Evolutionary conservation across 2,797 vertebrate species (phyloP), one percentile per base, ranked within the genome.

Genomic region (Pipistrellus kuhlii): DNA sequence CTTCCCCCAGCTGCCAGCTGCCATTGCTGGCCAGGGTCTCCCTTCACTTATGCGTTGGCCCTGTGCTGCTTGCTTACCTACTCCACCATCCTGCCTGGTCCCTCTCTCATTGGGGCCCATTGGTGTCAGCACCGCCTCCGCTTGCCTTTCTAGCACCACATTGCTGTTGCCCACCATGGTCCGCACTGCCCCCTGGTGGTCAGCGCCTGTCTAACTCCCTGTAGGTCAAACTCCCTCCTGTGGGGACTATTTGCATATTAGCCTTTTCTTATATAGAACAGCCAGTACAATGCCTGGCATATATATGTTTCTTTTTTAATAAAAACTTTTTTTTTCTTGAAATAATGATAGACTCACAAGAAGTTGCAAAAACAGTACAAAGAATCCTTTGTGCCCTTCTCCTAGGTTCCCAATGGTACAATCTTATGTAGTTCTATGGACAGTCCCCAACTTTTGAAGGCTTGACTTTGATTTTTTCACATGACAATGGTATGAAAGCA

Each of bases 271-370:
- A 62, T 62, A 14, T 62, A 30, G 46, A 9, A 57, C 69, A 18
- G 66, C 21, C 35, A 94, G 25, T 64, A 75, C 7, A 81, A 41
- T 84, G 20, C 21, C 30, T 84, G 25, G 8, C 11, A 66, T 85
- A 85, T n/a, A 59, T 46, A n/a, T 81, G 20, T 64, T 94, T 11
- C 17, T 90, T 59, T 90, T 53, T 66, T 35, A 53, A 15, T 12
- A 75, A 21, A 85, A 72, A 6, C 1, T 46, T 4, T 46, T 81
- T 91, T 68, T 64, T 84, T 66, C 20, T 83, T 55, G 76, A 86
- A 80, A 76, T 83, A 78, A 62, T 72, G 80, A 57, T 38, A n/a
- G 35, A 81, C 41, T 91, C 68, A 84, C 3, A 94, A 78, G 82
- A 84, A 94, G 25, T 75, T 81, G 30, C 38, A 86, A 75, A 91